Evolutionary conservation across 2,888 invertebrate genomes (phyloP).

Genomic region (Plagodis dolabraria): DNA sequence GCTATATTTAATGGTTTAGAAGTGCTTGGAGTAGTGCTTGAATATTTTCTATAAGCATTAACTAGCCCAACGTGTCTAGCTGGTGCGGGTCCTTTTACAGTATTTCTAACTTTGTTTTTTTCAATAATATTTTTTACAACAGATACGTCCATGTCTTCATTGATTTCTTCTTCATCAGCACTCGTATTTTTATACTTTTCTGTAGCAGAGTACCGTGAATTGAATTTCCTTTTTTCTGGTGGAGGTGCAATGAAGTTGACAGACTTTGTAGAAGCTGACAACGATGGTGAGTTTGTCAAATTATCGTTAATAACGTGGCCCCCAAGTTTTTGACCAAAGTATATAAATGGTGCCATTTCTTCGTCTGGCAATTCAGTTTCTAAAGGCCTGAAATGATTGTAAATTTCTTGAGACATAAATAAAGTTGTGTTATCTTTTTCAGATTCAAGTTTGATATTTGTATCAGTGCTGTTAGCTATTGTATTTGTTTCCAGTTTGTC

Average conservation of each 20-base stretch:
- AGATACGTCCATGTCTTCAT: constrained; percentile 86
- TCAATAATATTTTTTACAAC: constrained; percentile 83
- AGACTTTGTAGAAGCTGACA: constrained; percentile 79
- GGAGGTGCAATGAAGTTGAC: constrained; percentile 75
- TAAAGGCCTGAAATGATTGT: constrained; percentile 87
- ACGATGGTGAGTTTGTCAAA: constrained; percentile 73
- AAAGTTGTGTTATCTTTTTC: constrained; percentile 80
- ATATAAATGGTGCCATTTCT: constrained; percentile 88
- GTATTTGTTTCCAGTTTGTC: constrained; percentile 62
- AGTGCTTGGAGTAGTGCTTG: constrained; percentile 61
- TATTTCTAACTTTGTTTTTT: constrained; percentile 81
- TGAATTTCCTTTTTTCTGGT: constrained; percentile 71
- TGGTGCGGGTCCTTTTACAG: constrained; percentile 80
- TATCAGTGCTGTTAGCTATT: constrained; percentile 69
- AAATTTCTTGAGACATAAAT: constrained; percentile 86
- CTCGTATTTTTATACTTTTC: constrained; percentile 79
- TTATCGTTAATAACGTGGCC: constrained; percentile 71
- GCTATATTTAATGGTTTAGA: constrained; percentile 59
- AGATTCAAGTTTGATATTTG: constrained; percentile 64
- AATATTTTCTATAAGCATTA: constrained; percentile 76
- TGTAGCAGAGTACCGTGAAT: constrained; percentile 76
- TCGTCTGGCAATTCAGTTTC: constrained; percentile 86
- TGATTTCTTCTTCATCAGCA: constrained; percentile 82
- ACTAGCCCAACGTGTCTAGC: constrained; percentile 75
- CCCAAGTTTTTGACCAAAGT: constrained; percentile 87